Base-by-base conservation (phyloP, 2,888 invertebrate species). In the Myathropa florea region DNA sequence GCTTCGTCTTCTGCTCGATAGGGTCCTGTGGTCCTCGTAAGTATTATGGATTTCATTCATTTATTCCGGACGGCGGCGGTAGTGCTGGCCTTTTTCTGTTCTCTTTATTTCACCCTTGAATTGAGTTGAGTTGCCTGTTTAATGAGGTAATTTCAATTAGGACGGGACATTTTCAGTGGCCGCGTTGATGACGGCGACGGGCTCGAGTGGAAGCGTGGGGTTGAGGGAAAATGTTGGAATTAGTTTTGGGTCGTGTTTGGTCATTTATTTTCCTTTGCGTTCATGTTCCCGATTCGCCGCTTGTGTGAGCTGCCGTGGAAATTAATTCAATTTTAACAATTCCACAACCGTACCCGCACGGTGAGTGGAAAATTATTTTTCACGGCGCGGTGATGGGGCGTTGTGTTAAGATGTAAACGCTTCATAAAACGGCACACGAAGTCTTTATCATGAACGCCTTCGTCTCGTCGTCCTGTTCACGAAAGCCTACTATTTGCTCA, bases 131-230 rank as follows among this genome's bases (percentile, higher is more conserved):
- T 86, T 79, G 78, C 71, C 83, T 75, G 83, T 83, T 86, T 86
- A 86, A 86, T 86, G 86, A 86, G 86, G 86, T 86, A 86, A 86
- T 86, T 86, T 86, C 86, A 86, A 86, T 86, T 86, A 86, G 78
- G 79, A 79, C 75, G 75, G 86, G 83, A 86, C 86, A 83, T 83
- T 86, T 82, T 63, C 78, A 86, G 78, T 79, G 75, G 70, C 79
- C 67, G 79, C 83, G 75, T 65, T 83, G 75, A 71, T 77, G 77
- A 71, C 63, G 84, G 65, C 26, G 36, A 36, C 24, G 10, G 33
- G 33, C 33, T 33, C 12, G 12, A 33, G 33, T 33, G 33, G 33
- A 6, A 7, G 7, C 33, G 33, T 1, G 33, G 63, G 70, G 39
- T 70, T 71, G 79, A 83, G 83, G 86, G 83, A 67, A 86, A 86